A percentile compares a stretch with the other conserved stretches of the same genome.
These are phyloP conservation scores for Amblyraja radiata DNA, from an alignment of 2,797 vertebrate genomes.

Conservation along the genomic window DNA sequence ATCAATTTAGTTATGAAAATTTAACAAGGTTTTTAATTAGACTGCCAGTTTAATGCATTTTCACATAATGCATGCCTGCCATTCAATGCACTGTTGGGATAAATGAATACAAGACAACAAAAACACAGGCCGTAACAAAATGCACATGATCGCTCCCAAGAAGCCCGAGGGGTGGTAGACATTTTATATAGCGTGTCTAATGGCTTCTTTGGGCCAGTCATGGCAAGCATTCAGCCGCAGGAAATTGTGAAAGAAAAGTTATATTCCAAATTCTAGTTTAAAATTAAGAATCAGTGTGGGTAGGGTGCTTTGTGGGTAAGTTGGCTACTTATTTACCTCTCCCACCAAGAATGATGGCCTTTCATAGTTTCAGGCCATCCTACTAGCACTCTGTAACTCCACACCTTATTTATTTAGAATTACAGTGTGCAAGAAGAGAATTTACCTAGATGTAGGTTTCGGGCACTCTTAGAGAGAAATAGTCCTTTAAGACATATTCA, in stretches of 20 bases:
- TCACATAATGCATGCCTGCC: constrained; percentile 10
- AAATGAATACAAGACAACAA: constrained; percentile 36
- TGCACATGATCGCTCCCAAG: constrained; percentile 22
- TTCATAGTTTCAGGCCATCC: not conserved
- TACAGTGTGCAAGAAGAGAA: constrained; percentile 19
- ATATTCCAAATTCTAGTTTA: constrained; percentile 5
- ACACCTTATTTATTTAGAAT: not conserved
- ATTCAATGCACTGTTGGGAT: constrained; percentile 19
- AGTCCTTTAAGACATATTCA: constrained; percentile 6
- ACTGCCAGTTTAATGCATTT: constrained; percentile 15
- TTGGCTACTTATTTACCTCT: constrained; percentile 6
- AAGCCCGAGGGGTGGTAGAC: constrained; percentile 30
- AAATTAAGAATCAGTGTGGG: constrained; percentile 28
- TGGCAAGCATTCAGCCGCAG: constrained; percentile 32
- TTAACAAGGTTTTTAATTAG: not conserved
- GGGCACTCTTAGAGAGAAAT: not conserved
- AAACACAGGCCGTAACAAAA: constrained; percentile 13
- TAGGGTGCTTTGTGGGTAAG: too few species aligned
- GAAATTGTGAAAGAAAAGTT: constrained; percentile 28
- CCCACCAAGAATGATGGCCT: not conserved
- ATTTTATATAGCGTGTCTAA: constrained; percentile 37
- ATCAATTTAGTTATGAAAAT: not conserved
- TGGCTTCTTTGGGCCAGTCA: constrained; percentile 21
- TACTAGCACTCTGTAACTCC: not conserved
- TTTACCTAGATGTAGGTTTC: not conserved